phyloP scores from a whole-genome alignment of 2,888 invertebrate species.

The Amphimallon solstitiale region DNA sequence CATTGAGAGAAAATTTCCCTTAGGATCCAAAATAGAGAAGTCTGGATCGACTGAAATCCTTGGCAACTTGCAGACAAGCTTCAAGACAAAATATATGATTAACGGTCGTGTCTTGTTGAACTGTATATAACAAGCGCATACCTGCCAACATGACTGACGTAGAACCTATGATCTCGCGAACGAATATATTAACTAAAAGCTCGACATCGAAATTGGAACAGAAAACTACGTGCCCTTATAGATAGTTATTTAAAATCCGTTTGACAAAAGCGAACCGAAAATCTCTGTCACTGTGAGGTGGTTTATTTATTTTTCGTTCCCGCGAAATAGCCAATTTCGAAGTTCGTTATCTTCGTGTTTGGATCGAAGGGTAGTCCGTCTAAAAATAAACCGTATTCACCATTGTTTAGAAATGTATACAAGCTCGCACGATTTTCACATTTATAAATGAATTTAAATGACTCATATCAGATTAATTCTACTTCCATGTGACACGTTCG shows the following conservation, averaged over 20 bases:
- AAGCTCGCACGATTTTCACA: too few species aligned
- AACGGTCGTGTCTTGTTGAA: constrained; percentile 20
- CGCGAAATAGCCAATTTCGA: background rate
- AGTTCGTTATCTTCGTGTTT: constrained; percentile 1
- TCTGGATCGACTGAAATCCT: constrained; percentile 15
- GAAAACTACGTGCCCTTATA: background rate
- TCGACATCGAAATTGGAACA: background rate
- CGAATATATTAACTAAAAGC: constrained; percentile 8
- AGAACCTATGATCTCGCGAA: constrained; percentile 17
- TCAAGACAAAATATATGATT: constrained; percentile 30
- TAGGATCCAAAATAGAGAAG: constrained; percentile 23
- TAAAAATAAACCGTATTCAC: background rate
- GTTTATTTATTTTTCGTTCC: background rate
- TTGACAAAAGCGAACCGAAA: background rate
- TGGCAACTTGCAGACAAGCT: constrained; percentile 6
- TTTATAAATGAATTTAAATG: too few species aligned
- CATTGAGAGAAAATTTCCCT: constrained; percentile 26
- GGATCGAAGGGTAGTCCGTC: background rate
- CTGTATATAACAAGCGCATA: constrained; percentile 26
- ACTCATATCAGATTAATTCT: too few species aligned
- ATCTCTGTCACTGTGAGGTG: background rate
- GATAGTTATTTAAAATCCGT: constrained; percentile 25
- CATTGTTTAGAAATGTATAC: too few species aligned
- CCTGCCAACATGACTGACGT: constrained; percentile 17
- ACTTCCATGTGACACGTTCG: too few species aligned